phyloP scores from a whole-genome alignment of 2,113 vertebrate genomes.

The Zapornia atra region DNA sequence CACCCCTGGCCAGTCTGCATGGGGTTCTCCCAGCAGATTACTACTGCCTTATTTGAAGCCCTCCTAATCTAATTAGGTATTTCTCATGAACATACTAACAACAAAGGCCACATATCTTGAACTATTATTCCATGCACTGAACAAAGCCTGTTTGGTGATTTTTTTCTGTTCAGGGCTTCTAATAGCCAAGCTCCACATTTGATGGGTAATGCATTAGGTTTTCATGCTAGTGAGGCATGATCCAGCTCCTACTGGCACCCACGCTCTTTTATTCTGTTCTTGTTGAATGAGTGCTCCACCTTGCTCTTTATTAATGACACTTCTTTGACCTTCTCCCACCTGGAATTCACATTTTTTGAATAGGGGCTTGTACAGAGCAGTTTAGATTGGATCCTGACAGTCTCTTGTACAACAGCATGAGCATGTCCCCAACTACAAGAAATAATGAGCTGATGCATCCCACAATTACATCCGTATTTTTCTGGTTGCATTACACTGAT shows the following conservation, averaged over 20 bases:
- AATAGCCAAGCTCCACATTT: not conserved
- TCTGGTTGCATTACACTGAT: not conserved
- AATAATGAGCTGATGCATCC: not conserved
- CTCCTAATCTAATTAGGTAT: constrained; percentile 38
- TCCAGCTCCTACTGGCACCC: not conserved
- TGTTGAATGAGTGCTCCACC: not conserved
- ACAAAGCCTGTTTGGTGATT: not conserved
- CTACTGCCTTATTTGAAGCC: not conserved
- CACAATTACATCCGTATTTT: not conserved
- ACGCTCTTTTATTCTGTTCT: not conserved
- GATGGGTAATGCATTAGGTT: not conserved
- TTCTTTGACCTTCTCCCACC: not conserved
- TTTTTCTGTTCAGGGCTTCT: not conserved
- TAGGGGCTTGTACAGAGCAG: not conserved
- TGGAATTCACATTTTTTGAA: not conserved
- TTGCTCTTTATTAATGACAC: not conserved
- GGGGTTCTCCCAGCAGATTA: not conserved
- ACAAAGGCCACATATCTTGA: not conserved
- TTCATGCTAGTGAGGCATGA: not conserved
- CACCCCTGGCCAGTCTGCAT: accelerated
- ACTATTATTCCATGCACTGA: not conserved
- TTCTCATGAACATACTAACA: not conserved
- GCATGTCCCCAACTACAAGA: not conserved
- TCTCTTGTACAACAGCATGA: not conserved
- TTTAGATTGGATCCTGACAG: not conserved